Base-by-base conservation (phyloP, 2,888 invertebrate species). In the Venusia cambrica region DNA sequence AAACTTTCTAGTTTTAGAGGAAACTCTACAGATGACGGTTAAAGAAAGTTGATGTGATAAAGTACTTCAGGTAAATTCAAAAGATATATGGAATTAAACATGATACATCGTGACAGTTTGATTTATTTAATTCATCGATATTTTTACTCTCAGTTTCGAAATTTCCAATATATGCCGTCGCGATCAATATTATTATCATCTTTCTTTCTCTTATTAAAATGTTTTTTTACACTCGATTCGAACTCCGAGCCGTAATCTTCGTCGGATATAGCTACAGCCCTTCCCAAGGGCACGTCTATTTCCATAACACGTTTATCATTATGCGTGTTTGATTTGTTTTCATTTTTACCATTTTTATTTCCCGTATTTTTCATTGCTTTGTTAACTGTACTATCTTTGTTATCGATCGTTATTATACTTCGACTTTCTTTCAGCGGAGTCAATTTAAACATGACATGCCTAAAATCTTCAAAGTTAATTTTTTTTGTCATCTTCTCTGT, bases 191-290 rank as follows among this genome's bases (percentile, higher is more conserved):
- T 24, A 3, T 12, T 6, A 7, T 22, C 9, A 4, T 33, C 13
- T 7, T 6, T 25, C n/a, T 19, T 25, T 19, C 18, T 33, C 6
- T 12, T 25, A 10, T 13, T 19, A 9, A 4, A 3, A 16, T 13
- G 19, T 7, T 9, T 14, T 1, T 13, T 5, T 14, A 3, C 2
- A 11, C 9, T 14, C n/a, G 3, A 10, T 19, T 19, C 19, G 14
- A n/a, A n/a, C n/a, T 25, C 5, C 10, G 25, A 25, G 1, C 25
- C 19, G 16, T 11, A 31, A 6, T 25, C 10, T 25, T 33, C 18
- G 10, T 33, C 25, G 10, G 25, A 25, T 33, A 33, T 25, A 15
- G 19, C 10, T 8, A 19, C 10, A 8, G 17, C 5, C 5, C 2
- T 5, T 7, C 17, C 17, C 17, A 9, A 1, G 13, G 12, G 12